Base-by-base conservation (phyloP, 2,888 invertebrate genomes). In the Piscicola geometra region DNA sequence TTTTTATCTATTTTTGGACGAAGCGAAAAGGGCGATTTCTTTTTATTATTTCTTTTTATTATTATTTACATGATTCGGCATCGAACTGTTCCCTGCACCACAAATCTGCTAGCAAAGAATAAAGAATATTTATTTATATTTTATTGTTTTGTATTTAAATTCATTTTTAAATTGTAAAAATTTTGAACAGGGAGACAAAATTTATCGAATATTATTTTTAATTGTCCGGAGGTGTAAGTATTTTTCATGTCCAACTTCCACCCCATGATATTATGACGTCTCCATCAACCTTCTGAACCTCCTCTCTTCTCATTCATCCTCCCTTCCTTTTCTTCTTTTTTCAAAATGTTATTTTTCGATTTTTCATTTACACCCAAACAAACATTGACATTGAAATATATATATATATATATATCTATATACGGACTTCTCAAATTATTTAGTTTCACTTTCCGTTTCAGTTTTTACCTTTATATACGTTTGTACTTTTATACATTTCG, bases 41-140 rank as follows among this genome's bases (percentile, higher is more conserved):
- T 41, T 9, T 41, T 41, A 41, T 41, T 41, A 9, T 9, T 41
- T 41, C 5, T 41, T 41, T 15, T 41, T 5, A 5, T 41, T 41
- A 41, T 21, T 56, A 56, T 56, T 25, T 3, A 5, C 9, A 5
- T 21, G 5, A 56, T 56, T 56, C n/a, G 60, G 60, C 60, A 56
- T 56, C 60, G 5, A 56, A 56, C 9, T 41, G n/a, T 5, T 56
- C 60, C 60, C 60, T 56, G 60, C 60, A 56, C 60, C 3, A 56
- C 60, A 56, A 47, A 56, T 56, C 60, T 56, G 60, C 60, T 56
- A 56, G 15, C n/a, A n/a, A 56, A 56, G 21, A 56, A 21, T 56
- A 56, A 56, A 5, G 60, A 56, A 56, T 67, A 67, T 67, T 67
- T 64, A 28, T n/a, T 64, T 67, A 33, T 67, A 33, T 67, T 67